Base-by-base conservation (phyloP, 2,113 vertebrate species). In the Pavo muticus region DNA sequence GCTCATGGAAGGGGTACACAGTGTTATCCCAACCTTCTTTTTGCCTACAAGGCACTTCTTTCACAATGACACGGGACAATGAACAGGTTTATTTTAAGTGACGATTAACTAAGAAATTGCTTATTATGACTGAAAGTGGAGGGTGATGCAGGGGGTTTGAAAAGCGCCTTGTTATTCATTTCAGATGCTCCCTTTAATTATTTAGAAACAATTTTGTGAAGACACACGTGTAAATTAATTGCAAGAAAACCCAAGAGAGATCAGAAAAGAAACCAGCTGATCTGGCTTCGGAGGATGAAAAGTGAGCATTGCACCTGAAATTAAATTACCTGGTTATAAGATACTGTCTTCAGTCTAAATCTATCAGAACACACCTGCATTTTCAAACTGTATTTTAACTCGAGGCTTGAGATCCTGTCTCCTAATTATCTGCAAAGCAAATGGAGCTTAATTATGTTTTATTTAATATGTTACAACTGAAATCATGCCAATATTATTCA, bases 381-480 rank as follows among this genome's bases (percentile, higher is more conserved):
- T 87, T 92, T 69, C 70, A 81, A 89, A 84, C 56, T 57, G 67
- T 11, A 25, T 44, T 90, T 79, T 75, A 82, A 91, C 81, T 54
- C 2, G 2, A 50, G 77, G 42, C 56, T 75, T 6, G 40, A 76
- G 70, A 68, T 71, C 78, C 18, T 68, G 63, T 57, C 67, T 92
- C 70, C 91, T 95, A 92, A 87, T 94, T 92, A 94, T 72, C 87
- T 76, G 57, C 75, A 76, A 65, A 65, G 89, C 59, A 82, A 89
- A 84, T 2, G 82, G 74, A 57, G 90, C 74, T 89, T 76, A 85
- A 90, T 91, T 85, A 87, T 6, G 54, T 25, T 79, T 79, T 84
- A 92, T 84, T 92, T 84, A n/a, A 37, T 0, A 30, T 73, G 70
- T 48, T 83, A 54, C 73, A 89, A 24, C 21, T 39, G 61, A 87